Conservation (phyloP, 2,888 invertebrate species). For the Anoplius nigerrimus region DNA sequence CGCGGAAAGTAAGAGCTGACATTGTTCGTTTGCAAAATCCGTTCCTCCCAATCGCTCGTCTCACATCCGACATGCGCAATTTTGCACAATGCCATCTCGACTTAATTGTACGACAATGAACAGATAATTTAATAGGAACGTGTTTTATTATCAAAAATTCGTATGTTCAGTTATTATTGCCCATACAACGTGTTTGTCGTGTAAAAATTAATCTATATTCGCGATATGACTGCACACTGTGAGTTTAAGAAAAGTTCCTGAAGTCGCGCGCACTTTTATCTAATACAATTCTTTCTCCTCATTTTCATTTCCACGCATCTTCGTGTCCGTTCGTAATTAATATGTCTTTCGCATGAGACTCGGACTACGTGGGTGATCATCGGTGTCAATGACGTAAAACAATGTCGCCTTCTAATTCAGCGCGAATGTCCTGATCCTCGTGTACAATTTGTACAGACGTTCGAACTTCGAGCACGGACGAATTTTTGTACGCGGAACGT, state of each 20-base stretch:
- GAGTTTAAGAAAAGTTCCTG: constrained; percentile 12
- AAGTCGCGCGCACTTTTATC: constrained; percentile 6
- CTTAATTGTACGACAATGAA: constrained; percentile 55
- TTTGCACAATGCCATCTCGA: constrained; percentile 30
- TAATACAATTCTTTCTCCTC: background rate
- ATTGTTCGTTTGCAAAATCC: constrained; percentile 4
- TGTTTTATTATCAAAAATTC: constrained; percentile 58
- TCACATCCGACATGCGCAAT: too few species aligned
- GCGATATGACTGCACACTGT: constrained; percentile 40
- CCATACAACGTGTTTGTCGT: constrained; percentile 45
- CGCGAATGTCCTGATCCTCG: constrained; percentile 1
- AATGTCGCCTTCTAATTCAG: constrained; percentile 4
- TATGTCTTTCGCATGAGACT: background rate
- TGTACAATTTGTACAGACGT: constrained; percentile 47
- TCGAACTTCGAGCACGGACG: constrained; percentile 39
- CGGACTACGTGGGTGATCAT: background rate
- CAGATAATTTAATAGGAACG: constrained; percentile 58
- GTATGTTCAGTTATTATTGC: constrained; percentile 52
- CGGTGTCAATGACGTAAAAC: constrained; percentile 7
- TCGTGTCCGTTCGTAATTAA: background rate
- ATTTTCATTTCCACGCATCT: background rate
- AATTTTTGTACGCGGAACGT: constrained; percentile 43
- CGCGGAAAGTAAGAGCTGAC: background rate
- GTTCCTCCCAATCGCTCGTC: background rate
- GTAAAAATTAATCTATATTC: constrained; percentile 53